Evolutionary conservation across 2,888 invertebrate species (phyloP).

Genomic region (Dynastes hyllus): DNA sequence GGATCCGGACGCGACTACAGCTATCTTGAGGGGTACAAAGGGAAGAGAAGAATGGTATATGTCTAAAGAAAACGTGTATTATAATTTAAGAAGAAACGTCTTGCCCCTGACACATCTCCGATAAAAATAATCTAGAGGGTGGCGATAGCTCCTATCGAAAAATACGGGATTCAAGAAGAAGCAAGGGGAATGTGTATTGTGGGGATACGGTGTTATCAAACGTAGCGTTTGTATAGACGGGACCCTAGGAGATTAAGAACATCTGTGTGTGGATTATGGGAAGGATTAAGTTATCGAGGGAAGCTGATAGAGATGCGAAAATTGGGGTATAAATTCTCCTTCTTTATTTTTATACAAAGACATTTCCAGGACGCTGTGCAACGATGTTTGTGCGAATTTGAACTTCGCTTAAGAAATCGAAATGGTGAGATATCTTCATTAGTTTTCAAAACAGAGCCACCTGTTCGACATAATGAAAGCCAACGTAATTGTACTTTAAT

Average conservation of each 20-base stretch:
- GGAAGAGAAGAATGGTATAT: background rate
- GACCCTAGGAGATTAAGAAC: constrained; percentile 32
- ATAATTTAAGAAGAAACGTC: constrained; percentile 22
- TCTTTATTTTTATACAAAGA: constrained; percentile 12
- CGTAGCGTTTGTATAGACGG: background rate
- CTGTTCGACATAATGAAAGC: too few relatives aligned
- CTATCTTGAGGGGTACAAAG: background rate
- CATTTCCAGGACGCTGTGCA: background rate
- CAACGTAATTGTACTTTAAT: too few relatives aligned
- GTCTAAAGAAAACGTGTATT: constrained; percentile 19
- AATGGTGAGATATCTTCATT: background rate
- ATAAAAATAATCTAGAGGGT: constrained; percentile 22
- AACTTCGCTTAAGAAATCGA: background rate
- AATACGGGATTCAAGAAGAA: background rate
- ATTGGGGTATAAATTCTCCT: background rate
- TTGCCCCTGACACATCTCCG: constrained; percentile 11
- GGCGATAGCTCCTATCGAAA: constrained; percentile 13
- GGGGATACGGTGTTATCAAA: background rate
- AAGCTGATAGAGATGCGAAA: constrained; percentile 6
- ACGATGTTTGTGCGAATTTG: background rate
- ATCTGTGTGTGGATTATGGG: constrained; percentile 22
- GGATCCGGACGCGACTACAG: background rate
- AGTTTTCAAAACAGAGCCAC: background rate
- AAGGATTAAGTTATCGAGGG: constrained; percentile 18
- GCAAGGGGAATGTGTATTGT: background rate